Evolutionary conservation across 2,888 invertebrate genomes (phyloP), one percentile per base, ranked within the genome.

Genomic region (Nebria brevicollis): DNA sequence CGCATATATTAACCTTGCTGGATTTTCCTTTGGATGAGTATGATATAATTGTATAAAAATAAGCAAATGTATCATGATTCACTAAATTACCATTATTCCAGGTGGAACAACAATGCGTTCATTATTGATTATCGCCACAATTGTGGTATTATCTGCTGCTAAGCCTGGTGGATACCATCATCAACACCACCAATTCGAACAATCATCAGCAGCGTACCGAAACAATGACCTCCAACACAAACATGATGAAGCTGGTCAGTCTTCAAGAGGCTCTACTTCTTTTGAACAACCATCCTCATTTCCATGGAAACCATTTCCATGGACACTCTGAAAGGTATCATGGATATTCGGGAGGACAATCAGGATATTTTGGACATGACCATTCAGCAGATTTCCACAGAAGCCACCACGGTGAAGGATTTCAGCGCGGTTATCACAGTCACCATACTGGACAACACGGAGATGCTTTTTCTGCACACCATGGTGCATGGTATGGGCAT

Each of bases 151-250:
- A 10, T 26, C 72, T 41, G 76, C 77, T 11, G 66, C 66, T 10
- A 74, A 79, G 15, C 88, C 88, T 11, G 87, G 86, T 42, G 89
- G 89, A 4, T 86, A 85, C 82, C 89, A 86, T 83, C 88, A 88
- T 76, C 87, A 89, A 84, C 87, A 89, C 83, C 88, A 88, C 84
- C 87, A 88, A 83, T 89, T 88, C 85, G 86, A 87, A 82, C 86
- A 87, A n/a, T 87, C 88, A 7, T 85, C 88, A 4, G 85, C 88
- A 1, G 86, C 87, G 0, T 89, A 85, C 83, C 86, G 86, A 81
- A 89, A 89, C 83, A 88, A 89, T 83, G 88, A 89, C 83, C 83
- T 89, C 7, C 88, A 89, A 84, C 88, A 87, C 79, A 86, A 88
- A 84, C 87, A 87, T 15, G 88, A 89, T 43, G 89, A 89, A 82